Percentiles rank a stretch among this genome's conserved stretches.
These are phyloP conservation scores for Augochlorella aurata DNA, from an alignment of 2,888 invertebrate species.

Conservation along the genomic window DNA sequence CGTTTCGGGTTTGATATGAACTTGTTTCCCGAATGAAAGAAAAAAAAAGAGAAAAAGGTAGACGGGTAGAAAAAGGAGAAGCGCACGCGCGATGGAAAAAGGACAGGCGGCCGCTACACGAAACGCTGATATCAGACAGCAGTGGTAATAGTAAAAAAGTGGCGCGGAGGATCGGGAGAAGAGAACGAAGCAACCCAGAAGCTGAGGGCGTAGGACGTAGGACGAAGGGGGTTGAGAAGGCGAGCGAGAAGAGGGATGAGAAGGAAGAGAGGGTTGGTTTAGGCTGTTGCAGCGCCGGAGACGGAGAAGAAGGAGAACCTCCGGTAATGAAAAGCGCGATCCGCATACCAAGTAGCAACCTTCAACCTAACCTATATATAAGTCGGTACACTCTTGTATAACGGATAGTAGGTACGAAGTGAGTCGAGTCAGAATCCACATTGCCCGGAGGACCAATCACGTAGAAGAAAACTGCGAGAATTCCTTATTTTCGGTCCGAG, in stretches of 20 bases:
- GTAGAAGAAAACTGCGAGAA: constrained; percentile 67
- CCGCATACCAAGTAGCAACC: constrained; percentile 84
- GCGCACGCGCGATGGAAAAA: constrained; percentile 13
- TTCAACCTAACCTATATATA: constrained; percentile 73
- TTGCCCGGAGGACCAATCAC: constrained; percentile 66
- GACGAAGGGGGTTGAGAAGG: constrained; percentile 24
- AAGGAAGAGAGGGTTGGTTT: constrained; percentile 79
- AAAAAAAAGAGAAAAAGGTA: background rate
- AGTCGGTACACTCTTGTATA: constrained; percentile 64
- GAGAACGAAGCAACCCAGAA: constrained; percentile 12
- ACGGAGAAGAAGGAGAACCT: constrained; percentile 78
- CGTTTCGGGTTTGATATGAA: constrained; percentile 26
- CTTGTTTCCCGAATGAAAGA: background rate
- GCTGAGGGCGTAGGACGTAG: constrained; percentile 7
- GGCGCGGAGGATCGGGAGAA: constrained; percentile 21
- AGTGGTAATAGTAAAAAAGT: constrained; percentile 45
- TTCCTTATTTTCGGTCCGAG: constrained; percentile 63
- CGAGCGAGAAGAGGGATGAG: constrained; percentile 41
- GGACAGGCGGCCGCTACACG: constrained; percentile 31
- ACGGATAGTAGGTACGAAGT: constrained; percentile 75
- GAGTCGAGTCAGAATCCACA: constrained; percentile 66
- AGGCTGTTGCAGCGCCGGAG: constrained; percentile 80
- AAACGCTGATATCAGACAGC: constrained; percentile 47
- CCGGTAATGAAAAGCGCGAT: constrained; percentile 86
- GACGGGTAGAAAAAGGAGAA: background rate